A percentile compares a stretch with the other conserved stretches of the same genome.
phyloP scores from a whole-genome alignment of 37 sponge, comb jelly and placozoan species.

The Oscarella lobularis region DNA sequence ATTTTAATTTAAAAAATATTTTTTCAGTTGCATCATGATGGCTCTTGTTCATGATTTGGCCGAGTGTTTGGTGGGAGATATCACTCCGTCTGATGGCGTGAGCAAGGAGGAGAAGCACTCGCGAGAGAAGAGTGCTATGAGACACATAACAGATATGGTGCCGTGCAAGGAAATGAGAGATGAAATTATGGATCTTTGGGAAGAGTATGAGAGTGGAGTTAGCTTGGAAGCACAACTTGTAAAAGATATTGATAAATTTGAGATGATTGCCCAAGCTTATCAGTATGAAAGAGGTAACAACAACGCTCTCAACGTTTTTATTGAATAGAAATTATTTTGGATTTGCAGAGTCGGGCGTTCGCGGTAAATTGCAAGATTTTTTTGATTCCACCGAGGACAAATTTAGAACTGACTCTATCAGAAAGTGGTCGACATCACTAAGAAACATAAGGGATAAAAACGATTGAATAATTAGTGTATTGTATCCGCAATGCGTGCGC shows the following conservation, averaged over 20 bases:
- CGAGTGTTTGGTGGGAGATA: conserved; percentile 84
- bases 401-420: too few relatives aligned
- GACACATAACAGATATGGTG: neutral
- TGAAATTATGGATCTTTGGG: conserved; percentile 46
- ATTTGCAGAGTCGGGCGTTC: conserved; percentile 25
- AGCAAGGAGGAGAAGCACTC: conserved; percentile 71
- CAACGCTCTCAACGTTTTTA: too few relatives aligned
- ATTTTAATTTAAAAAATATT: neutral
- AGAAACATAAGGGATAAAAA: too few relatives aligned
- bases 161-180: conserved; percentile 8
- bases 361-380: conserved; percentile 42
- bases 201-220: conserved; percentile 68
- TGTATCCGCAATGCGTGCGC: too few relatives aligned
- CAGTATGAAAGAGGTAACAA: conserved; percentile 75
- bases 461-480: too few relatives aligned
- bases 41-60: conserved; percentile 84
- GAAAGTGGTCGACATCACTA: too few relatives aligned
- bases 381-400: conserved; percentile 69
- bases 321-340: too few relatives aligned
- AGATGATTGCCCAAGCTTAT: conserved; percentile 92
- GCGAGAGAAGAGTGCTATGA: conserved; percentile 43
- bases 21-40: conserved; percentile 68
- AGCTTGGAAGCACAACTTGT: conserved; percentile 66
- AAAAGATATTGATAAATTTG: conserved; percentile 85
- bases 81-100: conserved; percentile 67